Evolutionary conservation across 2,797 vertebrate genomes (phyloP), one percentile per base, ranked within the genome.

Genomic region (Gallirallus australis): DNA sequence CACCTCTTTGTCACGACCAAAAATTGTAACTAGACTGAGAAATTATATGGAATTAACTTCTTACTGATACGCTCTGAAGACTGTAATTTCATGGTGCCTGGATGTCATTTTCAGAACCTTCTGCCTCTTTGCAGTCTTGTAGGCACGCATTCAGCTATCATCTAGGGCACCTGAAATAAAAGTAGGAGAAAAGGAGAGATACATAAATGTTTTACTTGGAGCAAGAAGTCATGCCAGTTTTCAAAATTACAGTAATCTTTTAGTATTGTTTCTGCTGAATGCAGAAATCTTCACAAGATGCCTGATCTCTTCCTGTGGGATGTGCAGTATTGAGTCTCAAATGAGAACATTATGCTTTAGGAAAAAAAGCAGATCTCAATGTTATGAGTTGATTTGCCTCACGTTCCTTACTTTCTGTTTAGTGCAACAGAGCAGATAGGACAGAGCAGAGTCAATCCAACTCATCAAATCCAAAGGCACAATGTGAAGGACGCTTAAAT

Each of bases 11-110:
- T 81, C 78, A 92, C 68, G 81, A 95, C 82, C 66, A 82, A 95
- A 45, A 91, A 90, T 52, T 84, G 63, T 92, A 93, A 96, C 69
- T 82, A 91, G 63, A 82, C 77, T 79, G 79, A 83, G 77, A 97
- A 97, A 96, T 95, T 91, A 95, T 81, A 94, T 59, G 83, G 76
- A 96, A 96, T 96, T 97, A 97, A 83, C 68, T 85, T 83, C 70
- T 89, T 93, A 68, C 65, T 84, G 89, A 92, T 89, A 94, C 8
- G 68, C 73, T 91, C 85, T 90, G 79, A 91, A 96, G 94, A 77
- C 86, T 95, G 71, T 91, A 97, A 97, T 97, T 97, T 96, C 90
- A 89, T 94, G 91, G 93, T 91, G 64, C 66, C 89, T 96, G 78
- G 70, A 90, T 93, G 92, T 94, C 70, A 94, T 94, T 96, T 94